Evolutionary conservation across 2,797 vertebrate species (phyloP), one percentile per base, ranked within the genome.

Genomic region (Threskiornis aethiopicus): DNA sequence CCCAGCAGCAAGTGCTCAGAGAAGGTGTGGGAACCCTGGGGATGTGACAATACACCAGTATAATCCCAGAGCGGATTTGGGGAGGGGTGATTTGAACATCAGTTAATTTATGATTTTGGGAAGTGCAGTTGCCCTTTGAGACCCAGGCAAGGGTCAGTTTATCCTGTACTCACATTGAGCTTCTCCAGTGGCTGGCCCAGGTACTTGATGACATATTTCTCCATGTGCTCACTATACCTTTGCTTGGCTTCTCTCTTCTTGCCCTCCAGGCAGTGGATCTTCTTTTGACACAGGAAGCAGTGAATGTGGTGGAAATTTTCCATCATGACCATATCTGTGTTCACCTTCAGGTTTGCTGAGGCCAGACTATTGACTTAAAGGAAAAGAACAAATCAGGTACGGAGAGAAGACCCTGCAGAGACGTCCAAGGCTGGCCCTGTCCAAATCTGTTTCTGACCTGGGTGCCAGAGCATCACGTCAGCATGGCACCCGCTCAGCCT

Each of bases 271-370:
- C 95, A 95, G 5, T 22, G 57, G 65, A 97, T 96, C 65, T 72
- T 61, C 77, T 93, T 86, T 57, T 89, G 93, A 61, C 72, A 92
- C 57, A 97, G 90, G 73, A 97, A 97, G 59, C 35, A 62, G 64
- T 95, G 75, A 47, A 98, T 18, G 41, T 95, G 95, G 89, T 97
- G 93, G 92, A 95, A 97, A 16, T 98, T 98, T 84, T 96, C 96
- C 96, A 97, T 97, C 91, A 92, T 93, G 54, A 97, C 96, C 96
- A 98, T 77, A 6, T 97, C 95, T 1, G 61, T 64, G 76, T 80
- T 94, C 61, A 80, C 90, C 73, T 92, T 96, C 72, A 94, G 79
- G 76, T 67, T 97, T 62, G 92, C 93, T 15, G 96, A 88, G 47
- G 96, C 31, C 47, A 97, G 69, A 16, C 87, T 91, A 14, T 65